phyloP scores from a whole-genome alignment of 2,113 vertebrate genomes.

The Ciconia boyciana region DNA sequence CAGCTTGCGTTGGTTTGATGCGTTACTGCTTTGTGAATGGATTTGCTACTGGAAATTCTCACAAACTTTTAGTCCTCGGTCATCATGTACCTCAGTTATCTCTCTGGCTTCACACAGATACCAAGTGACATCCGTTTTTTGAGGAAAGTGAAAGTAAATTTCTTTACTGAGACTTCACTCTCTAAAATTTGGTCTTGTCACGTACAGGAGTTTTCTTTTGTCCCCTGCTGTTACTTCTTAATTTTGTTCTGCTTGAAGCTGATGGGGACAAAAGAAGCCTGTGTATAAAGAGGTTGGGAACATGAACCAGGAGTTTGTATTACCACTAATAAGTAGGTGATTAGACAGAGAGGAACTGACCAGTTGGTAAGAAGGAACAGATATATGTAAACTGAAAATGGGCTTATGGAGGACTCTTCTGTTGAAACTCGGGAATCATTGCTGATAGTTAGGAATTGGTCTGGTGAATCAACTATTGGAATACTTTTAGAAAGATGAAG shows the following conservation, averaged over 20 bases:
- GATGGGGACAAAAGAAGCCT: not conserved
- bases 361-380: not conserved
- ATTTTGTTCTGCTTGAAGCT: not conserved
- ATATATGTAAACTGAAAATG: not conserved
- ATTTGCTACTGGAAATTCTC: not conserved
- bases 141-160: not conserved
- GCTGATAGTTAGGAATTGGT: fast-evolving
- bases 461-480: not conserved
- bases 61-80: fast-evolving
- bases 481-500: not conserved
- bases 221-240: not conserved
- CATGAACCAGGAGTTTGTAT: not conserved
- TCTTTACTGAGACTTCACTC: not conserved
- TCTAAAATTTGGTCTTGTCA: not conserved
- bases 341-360: not conserved
- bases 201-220: fast-evolving
- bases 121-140: not conserved
- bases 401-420: not conserved
- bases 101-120: not conserved
- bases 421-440: not conserved
- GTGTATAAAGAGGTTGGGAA: not conserved
- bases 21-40: not conserved
- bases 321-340: not conserved
- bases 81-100: fast-evolving
- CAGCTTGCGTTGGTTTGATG: fast-evolving